Evolutionary conservation across 2,113 vertebrate genomes (phyloP), one percentile per base, ranked within the genome.

Genomic region (Haemorhous mexicanus): DNA sequence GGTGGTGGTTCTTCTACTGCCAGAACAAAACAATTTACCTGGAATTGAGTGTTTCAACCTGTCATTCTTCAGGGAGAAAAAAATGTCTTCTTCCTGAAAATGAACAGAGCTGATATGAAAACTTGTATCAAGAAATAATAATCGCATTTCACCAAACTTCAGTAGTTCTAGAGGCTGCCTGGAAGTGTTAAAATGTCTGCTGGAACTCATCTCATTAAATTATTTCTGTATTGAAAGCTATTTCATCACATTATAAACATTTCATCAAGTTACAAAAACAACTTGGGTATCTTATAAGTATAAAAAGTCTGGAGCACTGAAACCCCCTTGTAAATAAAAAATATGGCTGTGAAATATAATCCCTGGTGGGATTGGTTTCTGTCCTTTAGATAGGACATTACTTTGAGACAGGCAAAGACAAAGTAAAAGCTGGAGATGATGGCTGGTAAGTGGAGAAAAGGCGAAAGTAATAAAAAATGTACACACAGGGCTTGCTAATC

Each of bases 291-390:
- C 89, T 96, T 76, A 1, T 35, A 91, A 90, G 63, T 75, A 58
- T 69, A 84, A 93, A 86, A 94, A 73, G 16, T 89, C 68, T 67
- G n/a, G 44, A 95, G 46, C 63, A 89, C 59, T 87, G 64, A 84
- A 96, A 70, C 6, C 24, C 32, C 21, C 53, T 96, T 91, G 55
- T 93, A 95, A 97, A 97, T 91, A 87, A 95, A 75, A 84, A 95
- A 93, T 93, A 79, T 93, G 89, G 9, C 78, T 89, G 56, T 94
- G 93, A 96, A 97, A 96, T 85, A 58, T 26, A 94, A 97, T 92
- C 93, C 58, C 77, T 61, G 47, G 37, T 77, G 73, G 78, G 62
- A 70, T 64, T 85, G 75, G 47, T 89, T 95, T 96, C 90, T 91
- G 61, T 89, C 62, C 81, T 93, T 91, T 76, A 56, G 59, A 91